Evolutionary conservation across 2,113 vertebrate species (phyloP).

Genomic region (rabbit (Oryctolagus cuniculus)): DNA sequence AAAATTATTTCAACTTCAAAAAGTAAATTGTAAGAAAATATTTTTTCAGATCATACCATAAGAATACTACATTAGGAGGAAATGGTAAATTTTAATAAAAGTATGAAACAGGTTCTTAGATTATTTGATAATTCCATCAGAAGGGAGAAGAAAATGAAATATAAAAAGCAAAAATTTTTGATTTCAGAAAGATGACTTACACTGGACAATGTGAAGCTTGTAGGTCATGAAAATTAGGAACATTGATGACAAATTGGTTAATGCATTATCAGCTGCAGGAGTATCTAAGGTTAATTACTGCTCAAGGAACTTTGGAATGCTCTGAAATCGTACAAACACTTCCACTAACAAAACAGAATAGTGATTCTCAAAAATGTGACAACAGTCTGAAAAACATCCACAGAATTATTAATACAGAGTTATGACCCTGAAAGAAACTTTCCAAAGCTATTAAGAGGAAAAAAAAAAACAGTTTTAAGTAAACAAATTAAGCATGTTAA

Average conservation of each 20-base stretch:
- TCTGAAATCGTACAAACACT: background rate
- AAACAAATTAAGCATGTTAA: background rate
- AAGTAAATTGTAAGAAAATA: conserved; percentile 3
- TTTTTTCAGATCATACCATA: background rate
- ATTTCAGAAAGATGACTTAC: background rate
- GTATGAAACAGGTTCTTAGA: background rate
- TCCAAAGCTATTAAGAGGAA: background rate
- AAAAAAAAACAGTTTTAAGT: background rate
- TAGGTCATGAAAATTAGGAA: background rate
- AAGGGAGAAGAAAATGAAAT: background rate
- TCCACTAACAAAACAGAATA: background rate
- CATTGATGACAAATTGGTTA: background rate
- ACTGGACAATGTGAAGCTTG: background rate
- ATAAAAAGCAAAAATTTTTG: background rate
- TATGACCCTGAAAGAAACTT: background rate
- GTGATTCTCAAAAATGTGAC: background rate
- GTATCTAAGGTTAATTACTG: background rate
- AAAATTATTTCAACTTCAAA: conserved; percentile 43
- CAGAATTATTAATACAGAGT: background rate
- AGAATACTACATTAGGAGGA: background rate
- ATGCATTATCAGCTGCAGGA: background rate
- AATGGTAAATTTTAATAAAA: background rate
- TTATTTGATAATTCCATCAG: conserved; percentile 11
- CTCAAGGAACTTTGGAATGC: background rate
- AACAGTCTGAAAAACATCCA: background rate